Base-by-base conservation (phyloP, 2,113 vertebrate species). In the Seriola aureovittata region DNA sequence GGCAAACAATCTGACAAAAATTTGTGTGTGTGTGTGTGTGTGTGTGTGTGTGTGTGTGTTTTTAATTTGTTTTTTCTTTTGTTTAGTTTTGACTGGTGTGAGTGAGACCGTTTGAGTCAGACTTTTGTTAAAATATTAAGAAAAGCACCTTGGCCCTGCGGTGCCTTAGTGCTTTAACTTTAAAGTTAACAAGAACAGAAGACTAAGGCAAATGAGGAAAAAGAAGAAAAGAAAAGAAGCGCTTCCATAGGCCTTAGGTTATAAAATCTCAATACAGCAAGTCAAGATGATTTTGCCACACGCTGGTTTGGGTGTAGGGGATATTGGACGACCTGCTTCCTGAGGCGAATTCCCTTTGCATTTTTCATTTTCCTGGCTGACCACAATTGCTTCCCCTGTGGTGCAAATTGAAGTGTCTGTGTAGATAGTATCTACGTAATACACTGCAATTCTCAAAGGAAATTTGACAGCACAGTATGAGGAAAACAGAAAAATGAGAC, bases 201-300 rank as follows among this genome's bases (percentile, higher is more conserved):
- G 12, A 34, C 25, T 25, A 25, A 25, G 25, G 25, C 25, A 64
- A 58, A 59, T 54, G 55, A 57, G 52, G 21, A 32, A 21, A 10
- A 69, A 73, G 59, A n/a, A 8, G 69, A 44, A 46, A 66, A 8
- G 71, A 7, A 44, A 62, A 19, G 0, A 69, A 78, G 66, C 14
- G 4, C 40, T 64, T 5, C 2, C 3, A 1, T 59, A 40, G 73
- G 72, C 70, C 23, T 36, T 13, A 50, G 81, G 78, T 46, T 72
- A 36, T 36, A 25, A 67, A 68, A 62, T 77, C 54, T 78, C 78
- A 34, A 42, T n/a, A 55, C 17, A 44, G 32, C 48, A 66, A 75
- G 81, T 85, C 44, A 7, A 64, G 57, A 72, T 80, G 82, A 80
- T 69, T 81, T 75, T 42, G 52, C 34, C 29, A n/a, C 34, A 23